Evolutionary conservation across 2,113 vertebrate species (phyloP).

Genomic region (Edolisoma coerulescens): DNA sequence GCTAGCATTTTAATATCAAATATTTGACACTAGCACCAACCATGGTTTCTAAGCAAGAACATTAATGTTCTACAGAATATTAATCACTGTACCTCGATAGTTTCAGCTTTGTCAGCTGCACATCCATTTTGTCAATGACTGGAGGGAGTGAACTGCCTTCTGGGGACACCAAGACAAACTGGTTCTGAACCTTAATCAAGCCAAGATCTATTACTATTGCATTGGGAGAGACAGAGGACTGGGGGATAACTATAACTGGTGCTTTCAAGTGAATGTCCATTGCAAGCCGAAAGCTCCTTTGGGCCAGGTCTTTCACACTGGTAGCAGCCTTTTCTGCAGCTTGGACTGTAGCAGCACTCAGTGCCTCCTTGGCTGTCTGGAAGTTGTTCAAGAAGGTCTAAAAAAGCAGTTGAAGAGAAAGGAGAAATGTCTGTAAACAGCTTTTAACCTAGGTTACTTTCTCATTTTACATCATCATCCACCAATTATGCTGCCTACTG

Average conservation of each 20-base stretch:
- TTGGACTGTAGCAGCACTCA: conserved; percentile 81
- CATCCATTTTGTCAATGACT: conserved; percentile 87
- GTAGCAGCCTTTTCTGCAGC: conserved; percentile 87
- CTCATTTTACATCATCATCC: background rate
- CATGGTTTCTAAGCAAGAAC: background rate
- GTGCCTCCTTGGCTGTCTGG: conserved; percentile 82
- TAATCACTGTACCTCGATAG: conserved; percentile 79
- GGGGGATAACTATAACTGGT: conserved; percentile 89
- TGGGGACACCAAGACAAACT: conserved; percentile 76
- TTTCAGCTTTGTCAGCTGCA: conserved; percentile 88
- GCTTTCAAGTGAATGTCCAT: conserved; percentile 89
- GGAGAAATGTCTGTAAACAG: background rate
- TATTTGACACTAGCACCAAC: background rate
- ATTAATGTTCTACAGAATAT: background rate
- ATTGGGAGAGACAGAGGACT: conserved; percentile 83
- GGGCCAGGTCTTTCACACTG: conserved; percentile 88
- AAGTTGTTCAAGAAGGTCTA: conserved; percentile 92
- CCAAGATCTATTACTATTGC: conserved; percentile 90
- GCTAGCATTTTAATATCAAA: background rate
- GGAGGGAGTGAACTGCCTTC: conserved; percentile 77
- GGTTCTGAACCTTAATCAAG: conserved; percentile 87
- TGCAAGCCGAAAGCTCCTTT: conserved; percentile 88
- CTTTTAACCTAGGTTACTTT: background rate
- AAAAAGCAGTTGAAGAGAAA: background rate
- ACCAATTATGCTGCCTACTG: background rate